These are phyloP conservation scores for Penaeus vannamei DNA, from an alignment of 1,140 invertebrate genomes.

Conservation along the genomic window DNA sequence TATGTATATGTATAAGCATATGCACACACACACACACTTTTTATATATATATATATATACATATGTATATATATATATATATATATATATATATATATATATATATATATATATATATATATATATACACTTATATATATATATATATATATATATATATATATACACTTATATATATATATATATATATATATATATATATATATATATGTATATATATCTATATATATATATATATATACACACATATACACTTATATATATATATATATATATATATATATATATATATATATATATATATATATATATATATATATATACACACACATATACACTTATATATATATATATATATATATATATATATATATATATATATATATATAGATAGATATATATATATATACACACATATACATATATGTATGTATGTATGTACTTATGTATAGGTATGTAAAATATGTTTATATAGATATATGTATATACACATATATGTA, in stretches of 20 bases:
- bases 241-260: slow-evolving; percentile 3
- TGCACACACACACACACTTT: not conserved
- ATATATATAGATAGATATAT: slow-evolving; percentile 14
- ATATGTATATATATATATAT: not conserved
- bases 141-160: too few species aligned
- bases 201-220: slow-evolving; percentile 14
- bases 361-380: not conserved
- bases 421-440: slow-evolving; percentile 8
- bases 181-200: not conserved
- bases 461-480: not conserved
- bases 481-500: not conserved
- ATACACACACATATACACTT: too few species aligned
- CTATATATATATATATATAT: slow-evolving; percentile 19
- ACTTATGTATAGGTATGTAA: not conserved
- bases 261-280: slow-evolving; percentile 13
- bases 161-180: too few species aligned
- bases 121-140: too few species aligned
- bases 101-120: too few species aligned
- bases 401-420: slow-evolving; percentile 8
- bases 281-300: not conserved
- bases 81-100: too few species aligned
- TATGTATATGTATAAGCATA: not conserved
- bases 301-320: slow-evolving; percentile 22
- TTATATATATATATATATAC: slow-evolving; percentile 2
- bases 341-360: not conserved